These are phyloP conservation scores for Seriola dumerili DNA, from an alignment of 2,113 vertebrate species.

Conservation along the genomic window DNA sequence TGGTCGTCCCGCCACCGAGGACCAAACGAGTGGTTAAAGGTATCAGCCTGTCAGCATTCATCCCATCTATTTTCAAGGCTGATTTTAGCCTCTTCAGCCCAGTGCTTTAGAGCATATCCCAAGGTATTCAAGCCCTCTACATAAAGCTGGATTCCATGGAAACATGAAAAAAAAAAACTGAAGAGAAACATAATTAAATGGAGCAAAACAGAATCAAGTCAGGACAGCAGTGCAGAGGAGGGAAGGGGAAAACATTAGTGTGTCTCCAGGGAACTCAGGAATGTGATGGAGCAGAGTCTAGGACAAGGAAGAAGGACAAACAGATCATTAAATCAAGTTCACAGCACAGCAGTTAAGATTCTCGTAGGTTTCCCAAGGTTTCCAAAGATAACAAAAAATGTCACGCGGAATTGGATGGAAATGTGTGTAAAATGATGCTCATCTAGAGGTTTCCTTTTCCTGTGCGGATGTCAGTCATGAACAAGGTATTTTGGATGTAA, in stretches of 20 bases:
- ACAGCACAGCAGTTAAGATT: conserved; percentile 37
- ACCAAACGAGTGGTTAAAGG: conserved; percentile 75
- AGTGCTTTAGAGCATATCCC: not conserved
- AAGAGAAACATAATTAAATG: not conserved
- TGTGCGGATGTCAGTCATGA: not conserved
- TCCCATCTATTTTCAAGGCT: not conserved
- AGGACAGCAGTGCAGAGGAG: not conserved
- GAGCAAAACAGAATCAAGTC: not conserved
- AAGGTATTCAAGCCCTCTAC: not conserved
- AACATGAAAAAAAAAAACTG: not conserved
- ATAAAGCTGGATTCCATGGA: not conserved
- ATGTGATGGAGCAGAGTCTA: conserved; percentile 28
- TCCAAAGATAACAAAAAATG: not conserved
- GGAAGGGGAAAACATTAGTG: not conserved
- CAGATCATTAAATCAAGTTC: conserved; percentile 48
- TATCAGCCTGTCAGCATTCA: conserved; percentile 6
- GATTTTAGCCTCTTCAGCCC: not conserved
- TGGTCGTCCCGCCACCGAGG: conserved; percentile 80
- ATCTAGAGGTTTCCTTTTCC: not conserved
- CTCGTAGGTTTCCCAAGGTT: not conserved
- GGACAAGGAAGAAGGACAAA: conserved; percentile 18
- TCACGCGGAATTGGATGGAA: not conserved
- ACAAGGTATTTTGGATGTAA: not conserved
- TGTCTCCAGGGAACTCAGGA: conserved; percentile 24
- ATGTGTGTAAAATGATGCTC: not conserved